phyloP scores from a whole-genome alignment of 2,797 vertebrate genomes.

The Thripadectes ignobilis region DNA sequence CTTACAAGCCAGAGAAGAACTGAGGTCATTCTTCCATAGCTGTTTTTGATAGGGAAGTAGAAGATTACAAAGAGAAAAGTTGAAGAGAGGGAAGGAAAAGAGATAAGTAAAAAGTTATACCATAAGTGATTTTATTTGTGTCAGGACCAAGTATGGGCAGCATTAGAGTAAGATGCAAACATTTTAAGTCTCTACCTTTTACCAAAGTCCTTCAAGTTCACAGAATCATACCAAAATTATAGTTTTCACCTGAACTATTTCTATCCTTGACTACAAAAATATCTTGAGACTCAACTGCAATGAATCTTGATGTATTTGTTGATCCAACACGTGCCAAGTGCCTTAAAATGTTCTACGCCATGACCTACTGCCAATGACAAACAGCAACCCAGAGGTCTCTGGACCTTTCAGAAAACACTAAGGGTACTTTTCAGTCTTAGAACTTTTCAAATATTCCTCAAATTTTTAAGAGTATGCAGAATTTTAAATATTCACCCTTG shows the following conservation, averaged over 20 bases:
- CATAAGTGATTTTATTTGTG: background rate
- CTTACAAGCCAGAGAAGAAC: conserved; percentile 68
- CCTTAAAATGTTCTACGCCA: background rate
- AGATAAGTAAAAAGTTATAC: conserved; percentile 46
- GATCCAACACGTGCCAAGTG: background rate
- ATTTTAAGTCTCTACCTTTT: background rate
- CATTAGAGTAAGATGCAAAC: background rate
- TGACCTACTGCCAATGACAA: background rate
- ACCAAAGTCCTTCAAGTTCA: background rate
- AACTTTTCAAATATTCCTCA: background rate
- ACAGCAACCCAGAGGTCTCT: background rate
- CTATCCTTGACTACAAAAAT: background rate
- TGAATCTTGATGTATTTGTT: background rate
- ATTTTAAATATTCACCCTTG: background rate
- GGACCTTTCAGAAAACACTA: background rate
- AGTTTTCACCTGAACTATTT: background rate
- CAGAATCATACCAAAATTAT: background rate
- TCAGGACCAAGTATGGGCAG: background rate
- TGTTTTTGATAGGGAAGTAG: conserved; percentile 59
- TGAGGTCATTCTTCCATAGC: conserved; percentile 56
- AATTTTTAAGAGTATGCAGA: background rate
- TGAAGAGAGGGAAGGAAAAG: conserved; percentile 29
- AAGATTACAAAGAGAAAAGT: conserved; percentile 51
- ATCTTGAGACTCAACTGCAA: background rate
- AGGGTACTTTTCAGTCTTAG: background rate